Conservation (phyloP, 2,888 invertebrate genomes). For the Phaedon cochleariae region DNA sequence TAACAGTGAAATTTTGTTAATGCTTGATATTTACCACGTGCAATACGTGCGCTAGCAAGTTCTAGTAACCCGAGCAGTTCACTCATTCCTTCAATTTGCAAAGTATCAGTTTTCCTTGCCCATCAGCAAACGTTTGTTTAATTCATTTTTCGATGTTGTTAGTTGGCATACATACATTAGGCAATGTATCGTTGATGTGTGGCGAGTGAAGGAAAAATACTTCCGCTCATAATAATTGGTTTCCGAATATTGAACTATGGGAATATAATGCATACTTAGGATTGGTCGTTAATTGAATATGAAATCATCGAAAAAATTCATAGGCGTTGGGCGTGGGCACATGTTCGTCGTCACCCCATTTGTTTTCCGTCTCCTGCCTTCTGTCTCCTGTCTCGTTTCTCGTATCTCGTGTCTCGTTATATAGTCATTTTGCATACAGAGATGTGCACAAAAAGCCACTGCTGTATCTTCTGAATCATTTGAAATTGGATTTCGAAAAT, state of each 20-base stretch:
- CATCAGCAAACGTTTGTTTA: too few species aligned
- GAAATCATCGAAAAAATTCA: background rate
- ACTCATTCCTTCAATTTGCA: background rate
- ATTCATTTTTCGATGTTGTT: background rate
- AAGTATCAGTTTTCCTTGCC: background rate
- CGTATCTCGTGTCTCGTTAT: too few species aligned
- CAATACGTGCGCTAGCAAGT: too few species aligned
- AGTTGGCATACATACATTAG: background rate
- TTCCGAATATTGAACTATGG: background rate
- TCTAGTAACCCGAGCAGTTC: background rate
- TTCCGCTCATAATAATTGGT: background rate
- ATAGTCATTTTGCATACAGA: too few species aligned
- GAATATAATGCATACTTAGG: background rate
- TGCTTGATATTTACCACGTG: too few species aligned
- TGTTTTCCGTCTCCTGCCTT: too few species aligned
- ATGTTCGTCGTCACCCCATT: too few species aligned
- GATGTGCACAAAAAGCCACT: too few species aligned
- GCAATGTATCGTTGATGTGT: background rate
- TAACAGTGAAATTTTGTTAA: too few species aligned
- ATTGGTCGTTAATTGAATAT: background rate
- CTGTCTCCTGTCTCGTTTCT: too few species aligned
- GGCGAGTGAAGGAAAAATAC: background rate
- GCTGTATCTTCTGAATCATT: too few species aligned
- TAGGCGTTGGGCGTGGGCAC: background rate
- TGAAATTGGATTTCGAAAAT: too few species aligned